Evolutionary conservation across 2,888 invertebrate species (phyloP).

Genomic region (Embidobia sp.): DNA sequence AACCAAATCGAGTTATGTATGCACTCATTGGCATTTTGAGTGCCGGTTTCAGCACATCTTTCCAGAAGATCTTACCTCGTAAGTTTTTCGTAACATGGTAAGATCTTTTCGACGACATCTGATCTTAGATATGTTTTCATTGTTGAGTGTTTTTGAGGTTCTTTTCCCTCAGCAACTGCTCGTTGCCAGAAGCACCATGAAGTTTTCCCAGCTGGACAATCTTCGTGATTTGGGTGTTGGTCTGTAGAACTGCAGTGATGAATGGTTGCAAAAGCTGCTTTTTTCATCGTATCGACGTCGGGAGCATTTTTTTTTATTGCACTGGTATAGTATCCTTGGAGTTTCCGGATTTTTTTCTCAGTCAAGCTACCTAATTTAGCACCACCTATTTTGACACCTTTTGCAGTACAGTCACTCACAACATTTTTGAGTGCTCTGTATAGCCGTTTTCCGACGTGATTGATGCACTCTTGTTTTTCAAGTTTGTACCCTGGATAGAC

Average conservation of each 20-base stretch:
- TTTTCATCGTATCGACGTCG: constrained; percentile 37
- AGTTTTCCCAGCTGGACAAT: constrained; percentile 9
- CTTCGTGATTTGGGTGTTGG: constrained; percentile 19
- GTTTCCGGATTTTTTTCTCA: constrained; percentile 25
- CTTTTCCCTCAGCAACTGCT: neutral
- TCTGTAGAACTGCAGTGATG: constrained; percentile 47
- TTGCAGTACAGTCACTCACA: constrained; percentile 3
- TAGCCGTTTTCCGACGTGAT: constrained; percentile 23
- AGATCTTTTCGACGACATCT: neutral
- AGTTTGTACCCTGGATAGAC: constrained; percentile 13
- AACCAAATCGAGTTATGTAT: constrained; percentile 32
- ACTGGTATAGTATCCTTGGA: constrained; percentile 23
- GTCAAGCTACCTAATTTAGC: constrained; percentile 11
- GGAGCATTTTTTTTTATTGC: constrained; percentile 45
- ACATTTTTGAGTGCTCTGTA: constrained; percentile 14
- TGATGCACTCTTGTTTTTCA: constrained; percentile 29
- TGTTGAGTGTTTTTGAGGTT: neutral
- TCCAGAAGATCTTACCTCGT: neutral
- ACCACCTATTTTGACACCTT: constrained; percentile 8
- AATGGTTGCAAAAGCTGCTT: constrained; percentile 46
- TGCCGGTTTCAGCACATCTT: constrained; percentile 13
- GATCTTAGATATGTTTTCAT: neutral
- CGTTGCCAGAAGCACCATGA: constrained; percentile 14
- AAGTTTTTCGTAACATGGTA: constrained; percentile 1
- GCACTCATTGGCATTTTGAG: constrained; percentile 24